Evolutionary conservation across 1,140 invertebrate species (phyloP).

Genomic region (Lethocerus indicus): DNA sequence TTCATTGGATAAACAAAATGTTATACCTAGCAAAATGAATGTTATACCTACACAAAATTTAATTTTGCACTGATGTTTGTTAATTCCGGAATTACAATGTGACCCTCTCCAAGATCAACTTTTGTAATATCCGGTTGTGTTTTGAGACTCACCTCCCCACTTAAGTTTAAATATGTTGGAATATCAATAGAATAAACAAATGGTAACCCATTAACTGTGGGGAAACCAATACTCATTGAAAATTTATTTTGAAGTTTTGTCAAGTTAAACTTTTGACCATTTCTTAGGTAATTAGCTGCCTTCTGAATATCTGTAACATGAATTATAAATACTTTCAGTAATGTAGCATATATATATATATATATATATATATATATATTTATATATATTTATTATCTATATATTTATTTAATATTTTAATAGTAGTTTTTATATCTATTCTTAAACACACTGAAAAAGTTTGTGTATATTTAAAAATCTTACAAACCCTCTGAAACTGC

Average conservation of each 20-base stretch:
- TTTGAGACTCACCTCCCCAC: conserved; percentile 25
- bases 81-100: conserved; percentile 19
- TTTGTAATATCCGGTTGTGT: conserved; percentile 22
- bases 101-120: conserved; percentile 9
- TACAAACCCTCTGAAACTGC: no score
- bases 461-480: no score
- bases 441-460: no score
- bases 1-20: no score
- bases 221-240: conserved; percentile 36
- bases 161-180: conserved; percentile 28
- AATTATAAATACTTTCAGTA: no score
- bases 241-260: conserved; percentile 30
- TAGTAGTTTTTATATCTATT: no score
- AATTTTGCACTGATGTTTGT: conserved; percentile 26
- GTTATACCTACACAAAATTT: conserved; percentile 20
- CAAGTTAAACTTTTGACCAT: conserved; percentile 30
- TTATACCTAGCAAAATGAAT: not conserved
- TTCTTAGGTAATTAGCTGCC: conserved; percentile 20
- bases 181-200: conserved; percentile 36
- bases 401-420: no score
- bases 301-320: conserved; percentile 23
- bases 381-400: no score
- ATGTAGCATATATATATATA: no score
- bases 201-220: conserved; percentile 42
- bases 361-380: no score